Base-by-base conservation (phyloP, 2,888 invertebrate genomes). In the Cephalotes varians region DNA sequence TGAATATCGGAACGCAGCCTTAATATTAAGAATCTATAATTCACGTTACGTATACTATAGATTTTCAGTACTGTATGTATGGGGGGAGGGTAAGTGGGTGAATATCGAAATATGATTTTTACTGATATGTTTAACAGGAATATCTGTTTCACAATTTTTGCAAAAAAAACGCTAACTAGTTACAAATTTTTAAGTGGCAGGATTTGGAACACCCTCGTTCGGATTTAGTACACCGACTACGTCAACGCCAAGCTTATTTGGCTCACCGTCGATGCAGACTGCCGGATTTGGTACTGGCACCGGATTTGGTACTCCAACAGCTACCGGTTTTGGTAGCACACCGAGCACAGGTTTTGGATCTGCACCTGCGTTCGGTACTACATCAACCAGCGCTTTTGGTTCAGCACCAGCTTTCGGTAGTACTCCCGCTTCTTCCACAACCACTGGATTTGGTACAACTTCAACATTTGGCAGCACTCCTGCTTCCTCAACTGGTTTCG, bases 171-270 rank as follows among this genome's bases (percentile, higher is more conserved):
- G 10, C 12, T 77, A 77, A 67, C 15, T 10, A 37, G 10, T 56
- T 56, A 18, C 9, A 21, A 54, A 77, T 69, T 58, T 77, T 69
- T 2, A 62, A 76, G 93, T 93, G 86, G 94, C 95, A 82, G 95
- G 95, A 40, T 96, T 96, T 88, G 95, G 95, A 37, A 92, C 95
- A 6, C 91, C 93, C 6, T 91, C 93, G 4, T 95, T 95, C 51
- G 94, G 95, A 44, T 95, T 95, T 85, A 94, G 93, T 25, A 92
- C 94, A 31, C 92, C 95, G 10, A 91, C 94, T 18, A 95, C 96
- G 6, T 95, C 96, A 0, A 95, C 96, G 25, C 93, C 96, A 0
- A 90, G 92, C n/a, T 88, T 93, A 0, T 96, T 96, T 86, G 95
- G 95, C 5, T 90, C 94, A 10, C 93, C 93, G 18, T 90, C 93